phyloP scores from a whole-genome alignment of 2,888 invertebrate species.

The Acrobeloides nanus region DNA sequence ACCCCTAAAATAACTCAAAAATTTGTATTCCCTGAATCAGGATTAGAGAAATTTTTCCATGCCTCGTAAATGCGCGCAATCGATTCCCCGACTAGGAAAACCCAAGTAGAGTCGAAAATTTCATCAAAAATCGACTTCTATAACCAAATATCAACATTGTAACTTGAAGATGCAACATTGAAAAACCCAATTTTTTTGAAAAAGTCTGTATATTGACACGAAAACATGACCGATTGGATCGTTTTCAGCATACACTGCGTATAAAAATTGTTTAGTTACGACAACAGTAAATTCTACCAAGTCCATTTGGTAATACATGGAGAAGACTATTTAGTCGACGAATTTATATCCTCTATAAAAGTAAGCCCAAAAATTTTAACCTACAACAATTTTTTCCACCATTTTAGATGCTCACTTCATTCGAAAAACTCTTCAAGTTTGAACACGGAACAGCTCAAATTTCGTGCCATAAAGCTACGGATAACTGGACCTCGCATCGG shows the following conservation, averaged over 20 bases:
- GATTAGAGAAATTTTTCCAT: no score
- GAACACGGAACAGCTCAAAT: constrained; percentile 20
- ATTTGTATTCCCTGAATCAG: no score
- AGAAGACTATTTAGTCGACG: constrained; percentile 24
- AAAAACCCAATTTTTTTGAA: no score
- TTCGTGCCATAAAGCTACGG: constrained; percentile 19
- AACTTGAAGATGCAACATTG: no score
- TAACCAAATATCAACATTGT: no score
- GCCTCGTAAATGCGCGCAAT: no score
- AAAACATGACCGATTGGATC: no score
- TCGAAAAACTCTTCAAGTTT: constrained; percentile 21
- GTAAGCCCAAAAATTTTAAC: constrained; percentile 16
- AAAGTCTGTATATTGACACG: no score
- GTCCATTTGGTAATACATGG: constrained; percentile 24
- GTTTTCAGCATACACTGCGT: constrained; percentile 5
- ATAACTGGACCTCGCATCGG: constrained; percentile 2
- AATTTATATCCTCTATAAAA: constrained; percentile 29
- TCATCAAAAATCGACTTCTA: no score
- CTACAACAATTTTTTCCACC: background rate
- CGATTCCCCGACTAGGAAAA: no score
- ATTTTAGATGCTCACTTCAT: constrained; percentile 19
- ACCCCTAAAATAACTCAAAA: no score
- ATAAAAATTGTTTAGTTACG: constrained; percentile 9
- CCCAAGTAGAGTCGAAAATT: no score
- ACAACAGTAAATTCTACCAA: constrained; percentile 11